Conservation (phyloP, 2,888 invertebrate genomes). For the Mythimna vitellina region DNA sequence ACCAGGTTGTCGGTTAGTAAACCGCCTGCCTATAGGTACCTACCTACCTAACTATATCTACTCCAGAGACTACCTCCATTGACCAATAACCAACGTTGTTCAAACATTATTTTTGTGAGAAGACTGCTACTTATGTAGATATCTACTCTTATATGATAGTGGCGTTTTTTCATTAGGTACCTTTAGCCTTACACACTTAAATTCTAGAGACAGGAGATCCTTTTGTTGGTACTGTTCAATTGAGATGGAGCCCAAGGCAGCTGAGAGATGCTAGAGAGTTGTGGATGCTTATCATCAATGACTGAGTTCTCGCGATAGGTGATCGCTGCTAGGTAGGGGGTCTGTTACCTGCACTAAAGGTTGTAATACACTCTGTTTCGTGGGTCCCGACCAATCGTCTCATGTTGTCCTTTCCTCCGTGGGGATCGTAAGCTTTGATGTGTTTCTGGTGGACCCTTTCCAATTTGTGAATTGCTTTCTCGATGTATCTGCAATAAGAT, state of each 20-base stretch:
- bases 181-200: neutral
- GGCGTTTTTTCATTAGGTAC: neutral
- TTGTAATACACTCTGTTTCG: constrained; percentile 98
- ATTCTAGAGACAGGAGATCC: neutral
- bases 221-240: neutral
- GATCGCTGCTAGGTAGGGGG: neutral
- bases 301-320: neutral
- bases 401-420: constrained; percentile 98
- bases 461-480: constrained; percentile 98
- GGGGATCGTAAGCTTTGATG: constrained; percentile 98
- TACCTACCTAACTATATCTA: too few relatives aligned
- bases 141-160: too few relatives aligned
- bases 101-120: neutral
- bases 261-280: neutral
- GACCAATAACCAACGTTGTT: neutral
- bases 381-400: constrained; percentile 97
- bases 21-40: neutral
- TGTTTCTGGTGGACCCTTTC: constrained; percentile 97
- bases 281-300: neutral
- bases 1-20: neutral
- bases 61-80: too few relatives aligned
- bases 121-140: neutral
- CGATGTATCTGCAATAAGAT: constrained; percentile 93
- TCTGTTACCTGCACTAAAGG: constrained; percentile 95
- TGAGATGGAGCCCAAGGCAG: neutral